Base-by-base conservation (phyloP, 2,113 vertebrate species). In the Vulpes ferrilata region DNA sequence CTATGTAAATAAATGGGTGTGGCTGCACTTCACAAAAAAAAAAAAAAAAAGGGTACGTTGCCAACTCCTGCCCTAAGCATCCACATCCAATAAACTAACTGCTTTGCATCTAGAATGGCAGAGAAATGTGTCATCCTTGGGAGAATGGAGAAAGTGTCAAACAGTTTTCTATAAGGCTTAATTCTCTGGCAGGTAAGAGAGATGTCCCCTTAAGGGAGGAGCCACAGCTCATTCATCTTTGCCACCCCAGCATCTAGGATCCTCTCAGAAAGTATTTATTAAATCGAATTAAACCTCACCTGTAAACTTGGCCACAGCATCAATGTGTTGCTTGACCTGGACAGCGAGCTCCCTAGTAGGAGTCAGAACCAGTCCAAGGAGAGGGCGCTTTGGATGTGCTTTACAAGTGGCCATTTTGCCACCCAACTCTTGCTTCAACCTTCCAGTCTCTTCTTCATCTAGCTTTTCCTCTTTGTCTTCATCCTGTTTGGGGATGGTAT, bases 311-410 rank as follows among this genome's bases (percentile, higher is more conserved):
- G 99, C 98, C 11, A 99, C 99, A 27, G 99, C 99, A 92, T 99
- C 99, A 64, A 99, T 99, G 89, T 99, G 99, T 90, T 99, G 99
- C 79, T 99, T 99, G 93, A 99, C 99, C 98, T 99, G 99, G 67
- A 99, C 99, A 11, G 99, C 99, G 89, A 99, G 99, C 98, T 99
- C 99, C 97, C 99, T 99, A 55, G 99, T 99, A 57, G 99, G 99
- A 48, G 99, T 99, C 93, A 99, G 99, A 88, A 99, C 99, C 73
- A 99, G 98, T 2, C 99, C 99, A 19, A 99, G 99, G 81, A 99
- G 98, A 92, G 99, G 99, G 7, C 79, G 98, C 93, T 93, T 98
- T 38, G 92, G 94, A 60, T 71, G 25, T 0, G 38, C 67, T 60
- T 51, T 90, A 95, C 43, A 76, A 59, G 19, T 25, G 84, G 16